These are phyloP conservation scores for Thymelicus lineola DNA, from an alignment of 2,888 invertebrate genomes.

Conservation along the genomic window DNA sequence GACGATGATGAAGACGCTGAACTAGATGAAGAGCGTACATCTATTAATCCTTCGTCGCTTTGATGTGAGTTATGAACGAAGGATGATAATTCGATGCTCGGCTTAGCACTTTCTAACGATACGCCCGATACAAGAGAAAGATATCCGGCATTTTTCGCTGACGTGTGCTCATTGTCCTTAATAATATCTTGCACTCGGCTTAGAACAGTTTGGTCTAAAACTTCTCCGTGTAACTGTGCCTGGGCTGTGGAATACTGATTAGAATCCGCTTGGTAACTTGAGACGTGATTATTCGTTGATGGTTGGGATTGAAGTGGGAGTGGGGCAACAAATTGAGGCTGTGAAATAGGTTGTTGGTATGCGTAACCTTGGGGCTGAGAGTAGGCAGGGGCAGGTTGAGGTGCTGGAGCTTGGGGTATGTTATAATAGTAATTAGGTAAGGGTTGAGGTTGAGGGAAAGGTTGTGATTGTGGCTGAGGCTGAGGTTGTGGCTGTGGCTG, in stretches of 20 bases:
- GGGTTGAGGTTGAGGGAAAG: constrained; percentile 16
- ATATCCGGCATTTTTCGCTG: constrained; percentile 72
- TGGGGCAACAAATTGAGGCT: constrained; percentile 42
- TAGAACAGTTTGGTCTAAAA: constrained; percentile 68
- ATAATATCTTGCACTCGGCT: constrained; percentile 70
- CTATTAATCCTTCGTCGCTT: constrained; percentile 35
- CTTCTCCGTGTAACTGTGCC: constrained; percentile 60
- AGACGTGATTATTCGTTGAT: constrained; percentile 45
- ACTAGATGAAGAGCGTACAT: constrained; percentile 35
- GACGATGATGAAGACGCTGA: constrained; percentile 48
- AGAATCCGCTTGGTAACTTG: constrained; percentile 67
- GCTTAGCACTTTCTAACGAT: constrained; percentile 69
- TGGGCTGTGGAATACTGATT: constrained; percentile 61
- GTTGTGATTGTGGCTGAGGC: constrained; percentile 31
- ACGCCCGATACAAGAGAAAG: constrained; percentile 74
- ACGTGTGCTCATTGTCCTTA: constrained; percentile 70
- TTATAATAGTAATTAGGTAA: not conserved
- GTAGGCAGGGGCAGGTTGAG: constrained; percentile 25
- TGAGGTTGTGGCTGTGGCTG: constrained; percentile 33
- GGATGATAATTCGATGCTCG: constrained; percentile 75
- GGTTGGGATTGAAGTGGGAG: constrained; percentile 56
- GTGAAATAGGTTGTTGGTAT: constrained; percentile 47
- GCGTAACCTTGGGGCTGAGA: constrained; percentile 46
- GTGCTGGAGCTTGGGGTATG: not conserved
- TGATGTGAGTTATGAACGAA: constrained; percentile 70